Percentiles rank a stretch among this genome's conserved stretches.
Conservation (phyloP, 2,797 vertebrate genomes). For the Fistularia commersonii region DNA sequence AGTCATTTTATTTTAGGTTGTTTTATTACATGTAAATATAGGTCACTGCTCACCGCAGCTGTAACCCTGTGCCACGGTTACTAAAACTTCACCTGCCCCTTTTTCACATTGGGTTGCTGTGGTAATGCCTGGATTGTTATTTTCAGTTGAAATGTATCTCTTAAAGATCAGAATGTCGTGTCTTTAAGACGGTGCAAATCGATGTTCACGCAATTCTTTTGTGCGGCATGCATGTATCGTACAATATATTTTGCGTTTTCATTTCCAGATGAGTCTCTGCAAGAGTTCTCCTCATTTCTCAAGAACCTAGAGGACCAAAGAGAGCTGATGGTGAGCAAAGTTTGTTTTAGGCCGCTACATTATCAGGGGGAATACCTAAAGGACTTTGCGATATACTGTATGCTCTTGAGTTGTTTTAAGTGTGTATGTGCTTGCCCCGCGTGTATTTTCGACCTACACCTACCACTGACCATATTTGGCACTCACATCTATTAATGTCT, state of each 20-base stretch:
- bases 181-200: slow-evolving; percentile 1
- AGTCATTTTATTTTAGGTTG: no score
- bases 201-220: neutral
- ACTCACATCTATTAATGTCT: slow-evolving; percentile 31
- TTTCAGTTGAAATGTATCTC: no score
- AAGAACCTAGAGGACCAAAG: slow-evolving; percentile 96
- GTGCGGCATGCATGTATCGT: slow-evolving; percentile 3
- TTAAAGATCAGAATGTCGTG: no score
- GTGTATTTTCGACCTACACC: slow-evolving; percentile 20
- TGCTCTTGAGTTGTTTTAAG: neutral
- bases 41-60: no score
- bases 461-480: slow-evolving; percentile 39
- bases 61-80: no score
- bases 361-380: no score
- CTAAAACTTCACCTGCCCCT: no score
- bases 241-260: slow-evolving; percentile 47
- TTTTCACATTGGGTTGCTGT: no score
- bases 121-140: no score
- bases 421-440: slow-evolving; percentile 8
- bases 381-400: neutral
- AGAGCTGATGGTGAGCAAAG: slow-evolving; percentile 91
- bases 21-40: no score
- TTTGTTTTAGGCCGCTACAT: slow-evolving; percentile 39
- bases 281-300: slow-evolving; percentile 92
- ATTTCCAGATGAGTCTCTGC: slow-evolving; percentile 89